Base-by-base conservation (phyloP, 2,888 invertebrate species). In the Acleris cristana region DNA sequence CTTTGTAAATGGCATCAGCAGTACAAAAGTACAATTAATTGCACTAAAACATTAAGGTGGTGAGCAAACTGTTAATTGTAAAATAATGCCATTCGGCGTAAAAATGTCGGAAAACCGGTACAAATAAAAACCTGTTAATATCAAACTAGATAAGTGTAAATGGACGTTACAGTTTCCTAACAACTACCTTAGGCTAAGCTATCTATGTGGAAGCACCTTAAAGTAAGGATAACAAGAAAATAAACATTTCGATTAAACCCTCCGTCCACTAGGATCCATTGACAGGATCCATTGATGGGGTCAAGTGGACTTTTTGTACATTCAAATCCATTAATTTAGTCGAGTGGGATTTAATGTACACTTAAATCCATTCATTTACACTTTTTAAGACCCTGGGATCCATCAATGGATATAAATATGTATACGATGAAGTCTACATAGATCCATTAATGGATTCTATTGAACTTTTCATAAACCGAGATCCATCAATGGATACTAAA, bases 221-320 rank as follows among this genome's bases (percentile, higher is more conserved):
- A n/a, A 19, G 45, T 34, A 60, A 59, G 63, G 59, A 67, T 69
- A 67, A 74, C 65, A 74, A 67, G 69, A 69, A 66, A 72, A 68
- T 73, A 70, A 70, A 72, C 72, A 64, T 69, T 72, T 73, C 71
- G 69, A 70, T 78, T 77, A n/a, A n/a, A n/a, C n/a, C n/a, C n/a
- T n/a, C n/a, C n/a, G n/a, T n/a, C n/a, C n/a, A n/a, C n/a, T n/a
- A n/a, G n/a, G n/a, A n/a, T n/a, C n/a, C n/a, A n/a, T n/a, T n/a
- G n/a, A n/a, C n/a, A n/a, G n/a, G n/a, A n/a, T n/a, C n/a, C n/a
- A n/a, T n/a, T n/a, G n/a, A n/a, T n/a, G n/a, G n/a, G n/a, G n/a
- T n/a, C n/a, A n/a, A n/a, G n/a, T n/a, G n/a, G n/a, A n/a, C n/a
- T n/a, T n/a, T n/a, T n/a, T n/a, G n/a, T n/a, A n/a, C n/a, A n/a